Base-by-base conservation (phyloP, 2,113 vertebrate species). In the Brachypteracias leptosomus region DNA sequence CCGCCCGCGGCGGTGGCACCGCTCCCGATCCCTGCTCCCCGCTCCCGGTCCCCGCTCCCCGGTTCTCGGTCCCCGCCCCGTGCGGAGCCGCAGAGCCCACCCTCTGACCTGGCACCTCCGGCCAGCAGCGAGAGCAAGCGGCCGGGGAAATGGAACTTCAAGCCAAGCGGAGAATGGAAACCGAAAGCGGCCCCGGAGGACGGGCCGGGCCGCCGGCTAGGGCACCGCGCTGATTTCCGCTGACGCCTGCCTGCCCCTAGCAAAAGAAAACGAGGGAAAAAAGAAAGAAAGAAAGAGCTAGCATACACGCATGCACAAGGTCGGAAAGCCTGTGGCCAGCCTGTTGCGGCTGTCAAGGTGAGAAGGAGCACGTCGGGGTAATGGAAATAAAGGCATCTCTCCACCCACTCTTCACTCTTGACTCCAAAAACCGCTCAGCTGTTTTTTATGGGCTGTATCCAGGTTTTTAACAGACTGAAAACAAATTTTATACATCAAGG, bases 271-370 rank as follows among this genome's bases (percentile, higher is more conserved):
- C n/a, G n/a, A n/a, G n/a, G n/a, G n/a, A 31, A 5, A 6, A 26
- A 4, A 16, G 2, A 5, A 4, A 10, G 1, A 6, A 7, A 68
- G 55, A 25, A 54, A 16, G 9, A n/a, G n/a, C n/a, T n/a, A n/a
- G n/a, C 8, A 1, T 4, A 7, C 4, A 18, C 0, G 0, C 29
- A 1, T 3, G 22, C 28, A 17, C 7, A 7, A 1, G 0, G 20
- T 2, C 15, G 35, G 16, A 46, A 51, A 36, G 22, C 21, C 51
- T 26, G 51, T 9, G 28, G 5, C 3, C 9, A 11, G 12, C 8
- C 0, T 3, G 33, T 11, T 55, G 61, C 1, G 1, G 38, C 33
- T 61, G 9, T 2, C 36, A 4, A 15, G 13, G 7, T 9, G 31
- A 33, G 42, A 11, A 59, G 21, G 31, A 11, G 18, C 31, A 1